Evolutionary conservation across 1,140 invertebrate genomes (phyloP).

Genomic region (Pteromalus puparum): DNA sequence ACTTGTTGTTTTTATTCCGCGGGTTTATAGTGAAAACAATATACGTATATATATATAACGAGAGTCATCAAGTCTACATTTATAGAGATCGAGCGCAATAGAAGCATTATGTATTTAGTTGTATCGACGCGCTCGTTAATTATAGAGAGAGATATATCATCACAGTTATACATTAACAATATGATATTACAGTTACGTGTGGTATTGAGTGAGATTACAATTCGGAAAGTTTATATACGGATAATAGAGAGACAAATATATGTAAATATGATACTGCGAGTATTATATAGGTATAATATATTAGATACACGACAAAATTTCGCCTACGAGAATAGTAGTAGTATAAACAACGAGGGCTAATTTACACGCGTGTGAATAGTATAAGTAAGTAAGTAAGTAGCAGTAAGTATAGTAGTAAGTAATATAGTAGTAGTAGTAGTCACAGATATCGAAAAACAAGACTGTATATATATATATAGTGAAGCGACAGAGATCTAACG

Average conservation of each 20-base stretch:
- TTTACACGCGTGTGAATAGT: conserved; percentile 30
- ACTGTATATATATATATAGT: conserved; percentile 16
- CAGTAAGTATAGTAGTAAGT: conserved; percentile 7
- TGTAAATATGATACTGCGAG: conserved; percentile 5
- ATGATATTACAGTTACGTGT: conserved; percentile 39
- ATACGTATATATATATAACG: background rate
- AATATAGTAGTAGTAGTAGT: conserved; percentile 43
- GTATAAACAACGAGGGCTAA: conserved; percentile 42
- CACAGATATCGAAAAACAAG: conserved; percentile 47
- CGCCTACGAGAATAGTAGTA: conserved; percentile 4
- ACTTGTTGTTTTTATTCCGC: background rate
- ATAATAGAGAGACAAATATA: conserved; percentile 35
- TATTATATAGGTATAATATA: background rate
- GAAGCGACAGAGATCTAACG: conserved; percentile 35
- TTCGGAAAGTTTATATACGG: conserved; percentile 19
- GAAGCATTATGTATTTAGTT: conserved; percentile 23
- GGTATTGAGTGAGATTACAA: background rate
- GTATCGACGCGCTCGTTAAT: conserved; percentile 27
- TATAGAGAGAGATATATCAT: conserved; percentile 12
- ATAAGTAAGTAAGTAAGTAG: background rate
- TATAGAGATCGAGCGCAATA: conserved; percentile 29
- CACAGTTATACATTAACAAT: conserved; percentile 21
- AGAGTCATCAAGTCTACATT: conserved; percentile 20
- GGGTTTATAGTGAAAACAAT: background rate
- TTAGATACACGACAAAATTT: conserved; percentile 40